Evolutionary conservation across 2,113 vertebrate genomes (phyloP).

Genomic region (Otus sunia): DNA sequence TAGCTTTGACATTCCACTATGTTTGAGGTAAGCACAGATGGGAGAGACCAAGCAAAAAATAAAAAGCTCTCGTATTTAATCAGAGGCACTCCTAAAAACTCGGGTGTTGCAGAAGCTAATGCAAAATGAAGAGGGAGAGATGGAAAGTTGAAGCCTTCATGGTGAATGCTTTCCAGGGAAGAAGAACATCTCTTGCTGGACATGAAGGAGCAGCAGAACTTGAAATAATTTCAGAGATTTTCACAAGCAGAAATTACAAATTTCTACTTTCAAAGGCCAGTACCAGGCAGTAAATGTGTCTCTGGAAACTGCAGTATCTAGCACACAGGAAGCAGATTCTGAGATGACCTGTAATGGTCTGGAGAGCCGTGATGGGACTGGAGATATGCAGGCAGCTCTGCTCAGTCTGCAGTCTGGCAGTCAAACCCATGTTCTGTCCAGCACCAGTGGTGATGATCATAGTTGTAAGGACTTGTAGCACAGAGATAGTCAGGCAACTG

Average conservation of each 20-base stretch:
- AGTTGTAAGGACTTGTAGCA: not conserved
- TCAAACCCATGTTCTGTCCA: not conserved
- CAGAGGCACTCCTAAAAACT: not conserved
- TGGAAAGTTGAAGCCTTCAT: not conserved
- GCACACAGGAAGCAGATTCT: not conserved
- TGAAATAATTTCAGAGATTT: not conserved
- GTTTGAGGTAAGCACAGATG: not conserved
- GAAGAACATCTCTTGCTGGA: not conserved
- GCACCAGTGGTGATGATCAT: fast-evolving
- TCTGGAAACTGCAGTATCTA: not conserved
- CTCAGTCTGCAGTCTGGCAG: not conserved
- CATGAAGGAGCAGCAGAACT: not conserved
- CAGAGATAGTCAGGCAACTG: fast-evolving
- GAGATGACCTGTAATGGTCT: not conserved
- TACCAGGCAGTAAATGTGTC: not conserved
- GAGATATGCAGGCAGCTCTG: not conserved
- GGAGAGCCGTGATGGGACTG: fast-evolving
- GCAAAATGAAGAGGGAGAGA: not conserved
- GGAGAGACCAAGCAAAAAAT: not conserved
- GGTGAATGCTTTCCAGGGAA: not conserved
- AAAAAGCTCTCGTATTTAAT: not conserved
- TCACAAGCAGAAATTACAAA: not conserved
- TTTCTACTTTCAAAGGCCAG: not conserved
- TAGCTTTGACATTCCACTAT: not conserved
- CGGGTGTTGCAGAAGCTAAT: not conserved